These are phyloP conservation scores for Melanaphis sacchari DNA, from an alignment of 1,140 invertebrate genomes.

Conservation along the genomic window DNA sequence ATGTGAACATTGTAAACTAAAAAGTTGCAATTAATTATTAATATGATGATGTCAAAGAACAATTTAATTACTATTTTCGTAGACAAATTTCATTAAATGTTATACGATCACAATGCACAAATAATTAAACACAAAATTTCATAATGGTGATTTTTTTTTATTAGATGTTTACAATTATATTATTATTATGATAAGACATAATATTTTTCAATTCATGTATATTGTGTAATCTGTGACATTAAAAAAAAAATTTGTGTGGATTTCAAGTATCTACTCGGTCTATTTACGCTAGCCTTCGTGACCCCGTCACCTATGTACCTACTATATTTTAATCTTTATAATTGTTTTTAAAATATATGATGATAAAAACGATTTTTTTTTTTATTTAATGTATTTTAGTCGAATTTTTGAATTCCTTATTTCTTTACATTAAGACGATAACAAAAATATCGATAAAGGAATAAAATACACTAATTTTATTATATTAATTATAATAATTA, in stretches of 20 bases:
- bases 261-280: neutral
- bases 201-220: neutral
- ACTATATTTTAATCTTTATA: neutral
- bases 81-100: neutral
- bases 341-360: neutral
- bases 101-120: neutral
- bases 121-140: neutral
- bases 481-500: neutral
- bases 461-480: neutral
- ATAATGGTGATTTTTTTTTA: neutral
- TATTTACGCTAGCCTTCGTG: neutral
- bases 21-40: neutral
- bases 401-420: neutral
- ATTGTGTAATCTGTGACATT: neutral
- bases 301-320: too few species aligned
- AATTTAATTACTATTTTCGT: neutral
- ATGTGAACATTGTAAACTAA: neutral
- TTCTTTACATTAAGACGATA: neutral
- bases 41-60: neutral
- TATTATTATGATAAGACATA: neutral
- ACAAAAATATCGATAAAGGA: neutral
- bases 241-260: neutral
- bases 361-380: neutral
- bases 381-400: neutral
- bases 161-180: neutral